phyloP scores from a whole-genome alignment of 1,140 invertebrate species.

The Drosophila subpulchrella region DNA sequence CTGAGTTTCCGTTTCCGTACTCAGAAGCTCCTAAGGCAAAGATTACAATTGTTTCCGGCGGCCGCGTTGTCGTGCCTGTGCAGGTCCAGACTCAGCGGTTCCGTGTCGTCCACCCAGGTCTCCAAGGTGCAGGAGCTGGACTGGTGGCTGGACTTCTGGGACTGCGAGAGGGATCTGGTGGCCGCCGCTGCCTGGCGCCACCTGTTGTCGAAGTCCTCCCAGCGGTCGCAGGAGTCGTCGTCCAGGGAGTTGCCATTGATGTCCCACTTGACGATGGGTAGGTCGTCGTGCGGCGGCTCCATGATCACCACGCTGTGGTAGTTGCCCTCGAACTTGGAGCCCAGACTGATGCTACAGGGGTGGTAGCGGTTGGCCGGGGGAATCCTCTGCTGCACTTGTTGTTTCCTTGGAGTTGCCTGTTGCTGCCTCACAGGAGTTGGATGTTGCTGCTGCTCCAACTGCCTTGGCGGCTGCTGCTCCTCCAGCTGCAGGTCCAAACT shows the following conservation, averaged over 20 bases:
- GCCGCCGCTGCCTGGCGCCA: constrained; percentile 36
- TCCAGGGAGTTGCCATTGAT: constrained; percentile 81
- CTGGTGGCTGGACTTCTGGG: constrained; percentile 72
- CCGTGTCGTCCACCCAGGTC: constrained; percentile 81
- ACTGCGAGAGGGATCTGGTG: constrained; percentile 42
- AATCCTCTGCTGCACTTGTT: constrained; percentile 6
- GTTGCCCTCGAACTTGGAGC: constrained; percentile 70
- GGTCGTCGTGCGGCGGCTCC: constrained; percentile 66
- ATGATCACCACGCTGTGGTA: constrained; percentile 73
- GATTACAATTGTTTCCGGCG: constrained; percentile 49
- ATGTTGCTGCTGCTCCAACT: constrained; percentile 8
- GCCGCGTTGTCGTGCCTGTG: constrained; percentile 39
- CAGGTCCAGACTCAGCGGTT: constrained; percentile 52
- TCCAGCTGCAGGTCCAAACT: constrained; percentile 61
- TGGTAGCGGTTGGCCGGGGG: constrained; percentile 12
- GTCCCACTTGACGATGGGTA: constrained; percentile 79
- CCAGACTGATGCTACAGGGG: constrained; percentile 68
- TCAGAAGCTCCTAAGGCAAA: constrained; percentile 77
- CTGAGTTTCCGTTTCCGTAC: constrained; percentile 11
- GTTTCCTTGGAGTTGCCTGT: not conserved
- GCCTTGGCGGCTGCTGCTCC: constrained; percentile 11
- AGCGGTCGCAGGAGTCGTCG: constrained; percentile 63
- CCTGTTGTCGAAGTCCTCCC: constrained; percentile 37
- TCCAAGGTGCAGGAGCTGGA: constrained; percentile 81
- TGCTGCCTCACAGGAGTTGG: constrained; percentile 1